Base-by-base conservation (phyloP, 92 coral and sea anemone genomes). In the Nematostella vectensis region DNA sequence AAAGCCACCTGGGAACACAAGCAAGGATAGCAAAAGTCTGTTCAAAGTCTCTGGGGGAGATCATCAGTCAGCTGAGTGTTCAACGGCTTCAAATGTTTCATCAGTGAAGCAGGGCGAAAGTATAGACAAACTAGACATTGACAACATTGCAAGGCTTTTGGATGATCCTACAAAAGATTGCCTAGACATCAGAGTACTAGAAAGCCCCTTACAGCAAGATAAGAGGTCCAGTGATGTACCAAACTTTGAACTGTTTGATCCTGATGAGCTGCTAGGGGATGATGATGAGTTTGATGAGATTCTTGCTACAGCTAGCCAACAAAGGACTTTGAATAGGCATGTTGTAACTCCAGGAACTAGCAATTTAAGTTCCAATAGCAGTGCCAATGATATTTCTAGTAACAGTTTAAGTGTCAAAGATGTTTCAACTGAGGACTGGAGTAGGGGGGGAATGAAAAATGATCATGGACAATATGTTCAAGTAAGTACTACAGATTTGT, bases 391-490 rank as follows among this genome's bases (percentile, higher is more conserved):
- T 10, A 16, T 23, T 42, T 10, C 31, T 11, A 49, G 54, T 11
- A 17, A 19, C 26, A 29, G 38, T 31, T 15, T 11, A 20, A 26
- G 18, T 39, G 18, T 36, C 47, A 39, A 76, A 22, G 44, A 54
- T 8, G 16, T 20, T 37, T 25, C 59, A 29, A 79, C 73, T 28
- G 74, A 72, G 61, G 73, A 67, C 2, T 89, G 97, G 97, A 85
- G 95, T 52, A 72, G 20, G 67, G 97, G 95, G 36, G 45, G 33
- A 20, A 77, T 84, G 20, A 30, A 81, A 29, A 50, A 57, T n/a
- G 87, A 89, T 54, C 85, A 77, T 53, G 87, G 87, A 27, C 81
- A 74, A 19, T 54, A 49, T 30, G 40, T 89, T n/a, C 87, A 89
- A 94, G 96, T 88, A 63, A 30, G 59, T 25, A 22, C 29, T 4